These are phyloP conservation scores for Zygogramma bicolorata DNA, from an alignment of 2,888 invertebrate species.

Conservation along the genomic window DNA sequence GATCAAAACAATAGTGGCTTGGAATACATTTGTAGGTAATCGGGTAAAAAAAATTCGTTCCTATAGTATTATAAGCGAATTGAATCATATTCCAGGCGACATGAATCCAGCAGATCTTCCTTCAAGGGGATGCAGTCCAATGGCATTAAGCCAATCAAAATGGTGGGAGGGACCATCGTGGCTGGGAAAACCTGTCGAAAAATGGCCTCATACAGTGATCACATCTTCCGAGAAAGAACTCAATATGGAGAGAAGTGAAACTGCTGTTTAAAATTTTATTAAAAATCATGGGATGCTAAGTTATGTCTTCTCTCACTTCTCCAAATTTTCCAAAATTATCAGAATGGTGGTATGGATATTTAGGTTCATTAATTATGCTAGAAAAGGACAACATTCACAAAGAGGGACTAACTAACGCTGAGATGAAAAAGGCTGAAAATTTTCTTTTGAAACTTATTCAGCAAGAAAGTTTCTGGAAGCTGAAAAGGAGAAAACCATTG, in stretches of 20 bases:
- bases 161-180: conserved; percentile 1
- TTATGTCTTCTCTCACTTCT: neutral
- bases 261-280: neutral
- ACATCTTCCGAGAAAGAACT: neutral
- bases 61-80: neutral
- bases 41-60: conserved; percentile 3
- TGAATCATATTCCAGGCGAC: conserved; percentile 4
- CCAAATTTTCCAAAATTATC: neutral
- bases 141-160: neutral
- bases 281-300: no score
- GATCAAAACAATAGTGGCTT: conserved; percentile 9
- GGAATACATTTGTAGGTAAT: conserved; percentile 16
- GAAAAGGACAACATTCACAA: neutral
- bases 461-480: neutral
- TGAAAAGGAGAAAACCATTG: neutral
- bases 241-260: neutral
- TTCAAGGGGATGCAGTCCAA: conserved; percentile 2
- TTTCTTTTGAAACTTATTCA: neutral
- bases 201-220: neutral
- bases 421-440: neutral
- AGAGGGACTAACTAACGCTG: neutral
- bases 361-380: neutral
- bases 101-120: neutral
- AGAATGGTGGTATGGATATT: neutral
- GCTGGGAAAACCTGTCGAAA: neutral